Conservation (phyloP, 2,888 invertebrate genomes). For the Monochamus alternatus region DNA sequence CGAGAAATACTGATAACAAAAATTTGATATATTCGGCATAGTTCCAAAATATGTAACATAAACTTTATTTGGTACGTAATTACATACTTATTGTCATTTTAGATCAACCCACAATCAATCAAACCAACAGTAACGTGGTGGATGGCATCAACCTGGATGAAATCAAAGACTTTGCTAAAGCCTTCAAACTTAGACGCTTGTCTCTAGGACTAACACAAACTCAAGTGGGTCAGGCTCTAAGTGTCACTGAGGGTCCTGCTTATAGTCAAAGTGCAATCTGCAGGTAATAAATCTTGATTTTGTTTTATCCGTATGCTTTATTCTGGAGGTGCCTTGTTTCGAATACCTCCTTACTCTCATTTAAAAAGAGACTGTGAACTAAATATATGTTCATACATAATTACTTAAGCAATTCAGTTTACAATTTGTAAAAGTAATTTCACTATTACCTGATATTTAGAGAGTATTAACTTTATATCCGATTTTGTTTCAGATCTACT, state of each 20-base stretch:
- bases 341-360: no score
- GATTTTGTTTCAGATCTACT: neutral
- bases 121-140: conserved; percentile 93
- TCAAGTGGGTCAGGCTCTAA: conserved; percentile 97
- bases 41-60: no score
- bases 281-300: conserved; percentile 79
- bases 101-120: conserved; percentile 95
- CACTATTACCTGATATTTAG: no score
- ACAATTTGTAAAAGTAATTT: no score
- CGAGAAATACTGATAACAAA: no score
- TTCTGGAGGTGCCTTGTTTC: neutral
- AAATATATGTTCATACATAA: no score
- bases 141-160: conserved; percentile 98
- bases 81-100: conserved; percentile 57
- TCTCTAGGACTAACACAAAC: conserved; percentile 97
- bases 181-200: conserved; percentile 93
- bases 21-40: no score
- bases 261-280: conserved; percentile 99
- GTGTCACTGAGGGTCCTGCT: conserved; percentile 96
- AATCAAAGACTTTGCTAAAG: conserved; percentile 98
- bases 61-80: no score
- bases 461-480: neutral
- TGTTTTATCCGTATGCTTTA: neutral
- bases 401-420: no score
- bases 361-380: no score